Conservation (phyloP, 2,113 vertebrate genomes). For the Plecotus auritus region DNA sequence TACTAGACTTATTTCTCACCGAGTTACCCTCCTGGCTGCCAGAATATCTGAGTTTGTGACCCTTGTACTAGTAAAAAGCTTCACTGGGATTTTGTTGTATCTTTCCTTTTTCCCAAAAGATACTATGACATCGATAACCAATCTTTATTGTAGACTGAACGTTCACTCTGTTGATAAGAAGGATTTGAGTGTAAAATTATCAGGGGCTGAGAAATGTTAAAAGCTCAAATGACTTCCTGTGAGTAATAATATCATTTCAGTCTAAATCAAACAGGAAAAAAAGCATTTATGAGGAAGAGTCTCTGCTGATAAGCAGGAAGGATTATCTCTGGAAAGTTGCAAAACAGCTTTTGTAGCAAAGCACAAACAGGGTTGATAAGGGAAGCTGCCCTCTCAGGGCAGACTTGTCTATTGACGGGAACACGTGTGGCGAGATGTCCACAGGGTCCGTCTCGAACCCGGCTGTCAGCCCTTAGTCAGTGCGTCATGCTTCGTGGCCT, state of each 20-base stretch:
- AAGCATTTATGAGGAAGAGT: neutral
- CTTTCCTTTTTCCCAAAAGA: neutral
- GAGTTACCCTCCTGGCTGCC: neutral
- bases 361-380: neutral
- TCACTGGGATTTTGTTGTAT: neutral
- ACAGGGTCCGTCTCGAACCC: neutral
- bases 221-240: neutral
- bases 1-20: neutral
- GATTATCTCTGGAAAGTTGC: slow-evolving; percentile 1
- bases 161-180: neutral
- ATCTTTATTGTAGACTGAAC: neutral
- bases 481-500: neutral
- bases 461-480: neutral
- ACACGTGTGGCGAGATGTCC: neutral
- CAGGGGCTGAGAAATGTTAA: neutral
- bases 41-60: neutral
- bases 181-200: neutral
- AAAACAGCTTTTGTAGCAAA: neutral
- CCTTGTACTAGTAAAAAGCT: neutral
- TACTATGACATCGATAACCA: neutral
- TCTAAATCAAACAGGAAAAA: neutral
- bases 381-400: neutral
- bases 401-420: neutral
- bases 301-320: neutral
- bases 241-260: neutral